Evolutionary conservation across 1,140 invertebrate genomes (phyloP).

Genomic region (Zaprionus camerounensis): DNA sequence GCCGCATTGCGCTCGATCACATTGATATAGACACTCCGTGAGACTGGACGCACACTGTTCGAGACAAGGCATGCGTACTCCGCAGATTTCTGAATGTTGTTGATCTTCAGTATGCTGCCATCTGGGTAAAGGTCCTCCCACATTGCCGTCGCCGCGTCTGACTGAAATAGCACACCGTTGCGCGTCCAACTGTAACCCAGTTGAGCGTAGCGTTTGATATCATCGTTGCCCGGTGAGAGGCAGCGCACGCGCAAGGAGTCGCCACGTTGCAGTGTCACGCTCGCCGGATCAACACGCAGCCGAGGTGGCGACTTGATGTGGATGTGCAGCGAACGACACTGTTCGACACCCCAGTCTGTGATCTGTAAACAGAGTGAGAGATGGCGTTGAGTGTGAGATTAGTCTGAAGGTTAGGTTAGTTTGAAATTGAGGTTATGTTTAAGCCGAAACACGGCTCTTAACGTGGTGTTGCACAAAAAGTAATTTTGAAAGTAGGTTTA

Average conservation of each 20-base stretch:
- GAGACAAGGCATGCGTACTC: conserved; percentile 87
- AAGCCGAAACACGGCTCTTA: background rate
- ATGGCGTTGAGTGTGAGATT: background rate
- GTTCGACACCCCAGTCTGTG: conserved; percentile 89
- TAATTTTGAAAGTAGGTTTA: background rate
- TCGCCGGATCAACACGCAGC: conserved; percentile 89
- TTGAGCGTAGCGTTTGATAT: conserved; percentile 85
- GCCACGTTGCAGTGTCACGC: conserved; percentile 87
- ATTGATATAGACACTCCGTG: conserved; percentile 86
- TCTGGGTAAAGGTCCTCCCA: conserved; percentile 92
- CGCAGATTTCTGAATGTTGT: conserved; percentile 89
- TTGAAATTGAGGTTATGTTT: background rate
- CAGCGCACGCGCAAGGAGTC: conserved; percentile 89
- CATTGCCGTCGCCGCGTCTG: conserved; percentile 89
- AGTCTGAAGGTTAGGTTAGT: background rate
- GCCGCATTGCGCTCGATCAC: conserved; percentile 86
- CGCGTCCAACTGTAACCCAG: conserved; percentile 93
- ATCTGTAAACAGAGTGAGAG: conserved; percentile 81
- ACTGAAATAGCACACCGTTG: conserved; percentile 89
- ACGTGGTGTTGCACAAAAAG: background rate
- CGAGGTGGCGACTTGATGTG: conserved; percentile 88
- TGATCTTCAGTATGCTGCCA: conserved; percentile 91
- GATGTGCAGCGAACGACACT: conserved; percentile 89
- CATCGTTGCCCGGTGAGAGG: conserved; percentile 86
- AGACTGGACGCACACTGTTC: conserved; percentile 86